Evolutionary conservation across 2,888 invertebrate species (phyloP), one percentile per base, ranked within the genome.

Genomic region (Agrilus biguttatus): DNA sequence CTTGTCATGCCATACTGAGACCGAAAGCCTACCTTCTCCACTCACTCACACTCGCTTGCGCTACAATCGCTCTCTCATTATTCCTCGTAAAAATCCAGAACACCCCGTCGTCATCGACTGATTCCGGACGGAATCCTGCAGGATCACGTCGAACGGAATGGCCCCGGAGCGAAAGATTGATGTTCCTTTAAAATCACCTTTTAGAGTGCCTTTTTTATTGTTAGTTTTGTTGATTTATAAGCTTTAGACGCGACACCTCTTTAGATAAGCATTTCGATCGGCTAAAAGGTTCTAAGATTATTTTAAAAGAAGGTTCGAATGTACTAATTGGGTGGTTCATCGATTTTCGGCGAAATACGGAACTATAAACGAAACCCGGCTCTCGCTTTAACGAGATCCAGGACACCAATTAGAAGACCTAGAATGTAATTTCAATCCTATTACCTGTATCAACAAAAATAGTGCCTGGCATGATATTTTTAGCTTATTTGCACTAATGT

Each of bases 191-290:
- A 21, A 28, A 33, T 28, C 14, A 14, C 17, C 32, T 28, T 28
- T 28, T 28, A 10, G 28, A 28, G 28, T 28, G 28, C 10, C 10
- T 10, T 10, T 28, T 28, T 28, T 28, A 28, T 28, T 28, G 58
- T 56, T 58, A 55, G 54, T 53, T 55, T 53, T 57, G 56, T 52
- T 58, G 58, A 61, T 61, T 60, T 61, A 61, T 55, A 48, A 49
- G 51, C 50, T 51, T 52, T 52, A 54, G 55, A 55, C 56, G 49
- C 53, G 56, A 55, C 62, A 62, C 61, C 60, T 61, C 61, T 59
- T 51, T 45, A 46, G 40, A 46, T 39, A 39, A 36, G 17, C 23
- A 35, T 45, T 42, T 33, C 39, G 38, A 34, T 23, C 39, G 17
- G 36, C 35, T 37, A 21, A 36, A 42, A 45, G 23, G 33, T 17